Conservation (phyloP, 1,140 invertebrate species). For the Homarus americanus region DNA sequence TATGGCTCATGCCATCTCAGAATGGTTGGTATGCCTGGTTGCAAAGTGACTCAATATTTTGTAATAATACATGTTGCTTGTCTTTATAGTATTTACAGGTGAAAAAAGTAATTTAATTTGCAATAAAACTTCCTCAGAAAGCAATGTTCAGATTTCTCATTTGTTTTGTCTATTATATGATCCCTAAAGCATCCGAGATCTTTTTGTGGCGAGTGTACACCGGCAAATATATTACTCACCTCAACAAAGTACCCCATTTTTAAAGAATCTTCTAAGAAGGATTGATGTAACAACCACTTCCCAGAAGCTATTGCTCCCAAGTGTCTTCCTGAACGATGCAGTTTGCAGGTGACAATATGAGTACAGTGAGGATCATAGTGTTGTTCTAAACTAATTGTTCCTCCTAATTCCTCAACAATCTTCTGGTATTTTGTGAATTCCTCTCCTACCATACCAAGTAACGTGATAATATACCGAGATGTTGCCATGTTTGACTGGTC, state of each 20-base stretch:
- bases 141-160: no score
- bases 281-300: conserved; percentile 90
- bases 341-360: conserved; percentile 87
- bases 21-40: no score
- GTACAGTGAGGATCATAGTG: conserved; percentile 85
- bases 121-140: no score
- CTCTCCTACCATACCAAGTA: conserved; percentile 78
- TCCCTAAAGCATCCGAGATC: no score
- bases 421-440: conserved; percentile 79
- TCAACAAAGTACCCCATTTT: conserved; percentile 83
- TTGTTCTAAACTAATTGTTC: conserved; percentile 81
- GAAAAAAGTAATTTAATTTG: no score
- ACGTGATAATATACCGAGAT: conserved; percentile 65
- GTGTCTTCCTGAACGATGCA: conserved; percentile 90
- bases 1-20: no score
- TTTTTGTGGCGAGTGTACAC: background rate
- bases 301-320: conserved; percentile 90
- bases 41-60: no score
- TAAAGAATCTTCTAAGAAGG: conserved; percentile 86
- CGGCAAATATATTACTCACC: conserved; percentile 78
- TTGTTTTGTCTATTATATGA: no score
- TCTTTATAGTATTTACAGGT: no score
- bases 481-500: background rate
- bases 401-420: conserved; percentile 84
- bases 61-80: no score